phyloP scores from a whole-genome alignment of 2,888 invertebrate genomes.

The Rhingia rostrata region DNA sequence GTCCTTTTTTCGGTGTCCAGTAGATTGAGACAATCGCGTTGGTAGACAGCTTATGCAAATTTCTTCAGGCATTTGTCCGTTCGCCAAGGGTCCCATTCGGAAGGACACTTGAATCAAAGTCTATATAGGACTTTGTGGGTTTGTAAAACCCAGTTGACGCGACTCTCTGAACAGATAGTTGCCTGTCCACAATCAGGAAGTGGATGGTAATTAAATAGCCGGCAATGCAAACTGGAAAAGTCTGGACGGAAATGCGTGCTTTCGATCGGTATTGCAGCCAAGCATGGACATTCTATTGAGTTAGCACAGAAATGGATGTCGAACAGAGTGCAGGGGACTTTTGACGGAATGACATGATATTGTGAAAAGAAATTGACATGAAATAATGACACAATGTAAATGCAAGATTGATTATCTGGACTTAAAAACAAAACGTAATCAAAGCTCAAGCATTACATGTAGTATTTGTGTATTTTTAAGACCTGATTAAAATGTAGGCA shows the following conservation, averaged over 20 bases:
- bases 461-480: too few relatives aligned
- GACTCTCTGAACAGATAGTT: conserved; percentile 55
- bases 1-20: conserved; percentile 70
- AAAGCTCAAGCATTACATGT: too few relatives aligned
- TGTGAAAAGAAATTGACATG: too few relatives aligned
- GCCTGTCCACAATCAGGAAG: conserved; percentile 64
- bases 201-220: conserved; percentile 60
- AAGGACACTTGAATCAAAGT: conserved; percentile 17
- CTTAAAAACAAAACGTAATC: too few relatives aligned
- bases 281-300: conserved; percentile 49
- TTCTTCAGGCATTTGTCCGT: conserved; percentile 45
- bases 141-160: neutral
- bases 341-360: neutral
- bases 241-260: conserved; percentile 72
- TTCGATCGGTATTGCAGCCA: conserved; percentile 47
- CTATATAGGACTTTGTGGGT: conserved; percentile 13
- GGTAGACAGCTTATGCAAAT: conserved; percentile 72
- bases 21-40: conserved; percentile 58
- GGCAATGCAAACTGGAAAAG: conserved; percentile 45
- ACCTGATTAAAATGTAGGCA: too few relatives aligned
- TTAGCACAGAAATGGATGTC: neutral
- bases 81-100: conserved; percentile 6
- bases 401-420: too few relatives aligned
- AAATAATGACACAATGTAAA: too few relatives aligned
- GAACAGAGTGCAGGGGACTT: neutral